Conservation (phyloP, 2,113 vertebrate genomes). For the Rhagologus leucostigma region DNA sequence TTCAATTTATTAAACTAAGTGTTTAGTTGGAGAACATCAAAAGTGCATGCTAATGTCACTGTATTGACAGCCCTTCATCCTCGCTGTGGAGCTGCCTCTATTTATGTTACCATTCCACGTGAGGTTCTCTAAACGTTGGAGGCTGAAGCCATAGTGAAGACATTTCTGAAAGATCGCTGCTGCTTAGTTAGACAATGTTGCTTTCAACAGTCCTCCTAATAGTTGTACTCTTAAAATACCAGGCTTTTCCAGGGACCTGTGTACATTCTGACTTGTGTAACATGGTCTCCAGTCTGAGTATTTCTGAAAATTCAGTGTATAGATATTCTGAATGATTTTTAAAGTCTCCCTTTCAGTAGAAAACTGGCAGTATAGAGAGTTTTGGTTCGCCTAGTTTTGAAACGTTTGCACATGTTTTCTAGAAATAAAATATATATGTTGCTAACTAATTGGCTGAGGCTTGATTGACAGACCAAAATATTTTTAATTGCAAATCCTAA, state of each 20-base stretch:
- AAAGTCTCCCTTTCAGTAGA: background rate
- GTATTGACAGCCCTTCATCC: slow-evolving; percentile 47
- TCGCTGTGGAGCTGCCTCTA: background rate
- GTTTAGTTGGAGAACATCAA: slow-evolving; percentile 34
- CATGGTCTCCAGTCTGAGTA: background rate
- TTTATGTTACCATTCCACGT: background rate
- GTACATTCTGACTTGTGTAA: background rate
- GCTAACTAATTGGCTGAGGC: background rate
- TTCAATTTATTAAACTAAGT: slow-evolving; percentile 38
- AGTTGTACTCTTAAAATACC: slow-evolving; percentile 6
- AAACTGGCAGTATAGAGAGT: background rate
- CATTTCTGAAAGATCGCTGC: slow-evolving; percentile 19
- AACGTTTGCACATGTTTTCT: background rate
- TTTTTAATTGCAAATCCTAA: slow-evolving; percentile 23
- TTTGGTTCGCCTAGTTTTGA: background rate
- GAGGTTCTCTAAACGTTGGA: background rate
- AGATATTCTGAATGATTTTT: background rate
- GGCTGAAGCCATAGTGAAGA: background rate
- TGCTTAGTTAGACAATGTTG: slow-evolving; percentile 36
- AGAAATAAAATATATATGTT: background rate
- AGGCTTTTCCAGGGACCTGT: background rate
- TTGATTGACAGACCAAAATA: slow-evolving; percentile 30
- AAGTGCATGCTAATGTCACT: slow-evolving; percentile 36
- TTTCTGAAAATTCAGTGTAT: background rate
- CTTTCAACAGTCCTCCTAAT: background rate